Conservation (phyloP, 2,113 vertebrate genomes). For the Capreolus pygargus region DNA sequence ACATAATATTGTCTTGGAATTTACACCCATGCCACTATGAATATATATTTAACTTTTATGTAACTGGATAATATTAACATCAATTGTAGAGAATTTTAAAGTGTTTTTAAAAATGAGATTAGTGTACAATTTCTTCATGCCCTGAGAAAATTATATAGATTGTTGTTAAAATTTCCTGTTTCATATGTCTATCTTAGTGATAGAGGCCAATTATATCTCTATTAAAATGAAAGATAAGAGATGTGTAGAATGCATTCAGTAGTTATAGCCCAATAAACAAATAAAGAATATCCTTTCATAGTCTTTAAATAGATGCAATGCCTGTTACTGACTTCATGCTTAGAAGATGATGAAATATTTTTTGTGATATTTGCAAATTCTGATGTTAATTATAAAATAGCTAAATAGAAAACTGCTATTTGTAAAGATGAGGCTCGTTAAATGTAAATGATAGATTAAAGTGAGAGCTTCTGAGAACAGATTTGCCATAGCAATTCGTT, state of each 20-base stretch:
- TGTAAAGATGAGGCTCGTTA: neutral
- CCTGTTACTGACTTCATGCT: neutral
- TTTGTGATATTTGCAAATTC: neutral
- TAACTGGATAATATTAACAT: neutral
- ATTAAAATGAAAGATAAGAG: neutral
- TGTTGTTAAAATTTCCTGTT: neutral
- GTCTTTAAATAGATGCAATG: neutral
- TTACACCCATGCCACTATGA: neutral
- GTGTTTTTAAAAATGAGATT: neutral
- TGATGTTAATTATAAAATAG: slow-evolving; percentile 18
- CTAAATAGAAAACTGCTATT: neutral
- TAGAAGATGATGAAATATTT: neutral
- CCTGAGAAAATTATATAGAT: neutral
- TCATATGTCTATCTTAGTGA: neutral
- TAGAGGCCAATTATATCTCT: neutral
- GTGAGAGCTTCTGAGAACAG: neutral
- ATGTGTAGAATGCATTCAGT: neutral
- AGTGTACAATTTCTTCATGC: neutral
- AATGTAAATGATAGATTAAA: slow-evolving; percentile 5
- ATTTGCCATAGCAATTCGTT: slow-evolving; percentile 5
- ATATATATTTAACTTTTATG: neutral
- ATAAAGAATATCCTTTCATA: neutral
- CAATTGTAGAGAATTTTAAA: slow-evolving; percentile 8
- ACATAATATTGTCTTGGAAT: neutral
- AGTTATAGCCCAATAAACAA: neutral